Evolutionary conservation across 2,797 vertebrate genomes (phyloP), one percentile per base, ranked within the genome.

Genomic region (Cygnus olor): DNA sequence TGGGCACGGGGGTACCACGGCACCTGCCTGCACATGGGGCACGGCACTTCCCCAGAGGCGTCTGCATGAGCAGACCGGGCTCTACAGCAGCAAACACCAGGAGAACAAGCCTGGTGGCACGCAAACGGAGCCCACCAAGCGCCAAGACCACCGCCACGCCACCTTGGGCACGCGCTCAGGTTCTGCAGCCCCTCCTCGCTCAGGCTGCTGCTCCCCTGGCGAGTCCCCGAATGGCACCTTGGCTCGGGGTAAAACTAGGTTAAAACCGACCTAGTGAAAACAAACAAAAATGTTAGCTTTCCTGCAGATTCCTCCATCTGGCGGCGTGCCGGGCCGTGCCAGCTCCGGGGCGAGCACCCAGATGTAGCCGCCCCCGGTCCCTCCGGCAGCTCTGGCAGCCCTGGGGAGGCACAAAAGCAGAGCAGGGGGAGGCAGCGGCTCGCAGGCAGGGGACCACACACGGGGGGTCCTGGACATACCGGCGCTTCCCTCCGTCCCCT

Each of bases 81-180:
- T 51, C 53, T 13, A 3, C 36, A 54, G 47, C 20, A 53, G 22
- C 21, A 28, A 24, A 40, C 12, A 9, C 2, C 0, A 3, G 51
- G 58, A 56, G 58, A 72, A 64, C 7, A 3, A 77, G 30, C 44
- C 45, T 49, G 45, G 61, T 24, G 14, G 12, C 36, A 28, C 1
- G 0, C 25, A 7, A 10, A 17, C 47, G 32, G 72, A 83, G 19
- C 51, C 69, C 74, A 61, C 56, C 32, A 0, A 60, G 34, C 28
- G 54, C 64, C 7, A 17, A 47, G 45, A 19, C 22, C 45, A 45
- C 18, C 68, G 34, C 9, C 2, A 89, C 21, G 16, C 36, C 49
- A 6, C 19, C 71, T 27, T 0, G 1, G 54, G 21, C 4, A 16
- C 2, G 0, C 0, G 2, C 1, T 34, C 13, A 3, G 30, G 44